Evolutionary conservation across 37 sponge, comb jelly and placozoan genomes (phyloP), one percentile per base, ranked within the genome.

Genomic region (Axinella damicornis): DNA sequence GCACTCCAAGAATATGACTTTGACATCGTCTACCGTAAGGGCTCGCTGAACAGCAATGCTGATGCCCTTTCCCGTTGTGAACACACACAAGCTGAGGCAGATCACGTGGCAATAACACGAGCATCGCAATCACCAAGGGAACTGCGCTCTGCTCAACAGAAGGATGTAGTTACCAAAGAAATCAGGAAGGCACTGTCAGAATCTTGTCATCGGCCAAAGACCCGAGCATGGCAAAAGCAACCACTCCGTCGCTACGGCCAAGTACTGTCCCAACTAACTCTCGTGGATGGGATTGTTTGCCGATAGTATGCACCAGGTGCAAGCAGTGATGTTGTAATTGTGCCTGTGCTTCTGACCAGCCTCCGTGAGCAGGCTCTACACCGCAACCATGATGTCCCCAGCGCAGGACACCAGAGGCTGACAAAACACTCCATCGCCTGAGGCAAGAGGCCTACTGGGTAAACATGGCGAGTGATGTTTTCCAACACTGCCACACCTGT

Each of bases 341-440:
- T 55, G 21, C 83, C 83, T 30, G 39, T 81, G 18, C 57, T 83
- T 0, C 73, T 83, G 20, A 38, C 19, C 0, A 41, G 30, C 0
- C 36, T 82, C 52, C 70, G 64, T 9, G 1, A 63, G 20, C 27
- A 76, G 30, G 68, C 53, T 22, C 71, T 89, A 19, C 2, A 13
- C 5, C 41, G 57, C 0, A n/a, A 20, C 27, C 77, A 89, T 72
- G 78, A 89, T 52, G 14, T 27, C 15, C 72, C 71, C 17, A 52
- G 25, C 22, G 79, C 84, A 25, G 87, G 92, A 40, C 92, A 92
- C 71, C 84, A 46, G 92, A 87, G 33, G 56, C 38, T 37, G 88
- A 83, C 15, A 87, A 82, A 67, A 92, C 88, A 57, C 65, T 92
- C 24, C 68, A 69, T 18, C 22, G 87, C 9, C 31, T 92, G 19